phyloP scores from a whole-genome alignment of 2,888 invertebrate species.

The Tinea pellionella region DNA sequence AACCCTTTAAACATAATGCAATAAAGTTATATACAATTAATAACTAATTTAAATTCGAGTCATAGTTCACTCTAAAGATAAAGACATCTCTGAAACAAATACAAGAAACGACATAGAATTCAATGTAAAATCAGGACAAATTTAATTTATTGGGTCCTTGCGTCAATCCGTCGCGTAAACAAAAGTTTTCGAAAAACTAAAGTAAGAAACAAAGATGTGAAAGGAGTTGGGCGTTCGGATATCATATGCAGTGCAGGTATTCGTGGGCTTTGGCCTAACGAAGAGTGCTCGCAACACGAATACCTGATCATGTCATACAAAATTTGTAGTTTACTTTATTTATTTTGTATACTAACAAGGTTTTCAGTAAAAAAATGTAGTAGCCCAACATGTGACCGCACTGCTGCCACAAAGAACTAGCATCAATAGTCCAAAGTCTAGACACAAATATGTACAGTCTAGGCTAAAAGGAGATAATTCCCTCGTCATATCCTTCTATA shows the following conservation, averaged over 20 bases:
- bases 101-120: not conserved
- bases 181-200: conserved; percentile 18
- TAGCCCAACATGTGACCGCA: too few species aligned
- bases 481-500: too few species aligned
- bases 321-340: not conserved
- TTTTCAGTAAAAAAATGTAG: not conserved
- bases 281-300: conserved; percentile 49
- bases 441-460: too few species aligned
- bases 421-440: too few species aligned
- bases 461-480: too few species aligned
- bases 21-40: conserved; percentile 2
- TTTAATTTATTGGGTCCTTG: conserved; percentile 52
- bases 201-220: conserved; percentile 14
- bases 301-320: conserved; percentile 45
- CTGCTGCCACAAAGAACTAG: too few species aligned
- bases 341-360: not conserved
- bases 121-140: conserved; percentile 50
- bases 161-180: conserved; percentile 19
- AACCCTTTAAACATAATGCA: conserved; percentile 8
- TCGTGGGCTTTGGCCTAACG: conserved; percentile 50
- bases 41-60: not conserved
- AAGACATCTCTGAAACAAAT: not conserved
- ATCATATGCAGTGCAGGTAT: conserved; percentile 67
- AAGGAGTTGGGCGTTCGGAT: conserved; percentile 18
- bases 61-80: not conserved